Base-by-base conservation (phyloP, 1,140 invertebrate genomes). In the Drosophila rhopaloa region DNA sequence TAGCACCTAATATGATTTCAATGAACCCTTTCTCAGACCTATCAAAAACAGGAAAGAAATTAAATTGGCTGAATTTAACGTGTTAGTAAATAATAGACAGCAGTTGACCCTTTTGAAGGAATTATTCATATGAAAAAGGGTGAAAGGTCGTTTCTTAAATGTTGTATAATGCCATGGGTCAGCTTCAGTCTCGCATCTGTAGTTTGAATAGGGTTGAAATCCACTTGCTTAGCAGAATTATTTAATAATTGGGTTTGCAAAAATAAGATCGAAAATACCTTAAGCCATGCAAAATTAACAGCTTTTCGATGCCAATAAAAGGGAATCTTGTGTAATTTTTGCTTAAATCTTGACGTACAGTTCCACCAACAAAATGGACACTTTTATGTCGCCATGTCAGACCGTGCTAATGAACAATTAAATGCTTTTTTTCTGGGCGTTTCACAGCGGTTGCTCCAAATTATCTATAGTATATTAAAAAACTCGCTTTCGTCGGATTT, bases 401-500 rank as follows among this genome's bases (percentile, higher is more conserved):
- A 9, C n/a, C 6, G 13, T 58, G 65, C 53, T 71, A 72, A 72
- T 48, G 8, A 72, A 72, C 38, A 58, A 71, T 70, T 71, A 72
- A 38, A 37, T 48, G 65, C 10, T 43, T 70, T 41, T 41, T 57
- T 38, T 19, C 11, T 19, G 48, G 48, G 48, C 48, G 48, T 51
- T 51, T 32, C 48, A n/a, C 10, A 48, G 24, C 13, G 5, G 7
- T 14, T 50, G 47, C 60, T 47, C 37, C 46, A 43, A 37, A 67
- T 43, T 43, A 67, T 65, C 50, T 46, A 66, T 37, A 51, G 29
- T 44, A 68, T 53, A 47, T 7, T 19, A 10, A 41, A 68, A 67
- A 68, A 68, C 65, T 68, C 61, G 72, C 51, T 75, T 75, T 75
- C 71, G 51, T 55, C 59, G 59, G 35, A 11, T 38, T 67, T 60